Evolutionary conservation across 2,113 vertebrate genomes (phyloP).

Genomic region (Oxyruncus cristatus): DNA sequence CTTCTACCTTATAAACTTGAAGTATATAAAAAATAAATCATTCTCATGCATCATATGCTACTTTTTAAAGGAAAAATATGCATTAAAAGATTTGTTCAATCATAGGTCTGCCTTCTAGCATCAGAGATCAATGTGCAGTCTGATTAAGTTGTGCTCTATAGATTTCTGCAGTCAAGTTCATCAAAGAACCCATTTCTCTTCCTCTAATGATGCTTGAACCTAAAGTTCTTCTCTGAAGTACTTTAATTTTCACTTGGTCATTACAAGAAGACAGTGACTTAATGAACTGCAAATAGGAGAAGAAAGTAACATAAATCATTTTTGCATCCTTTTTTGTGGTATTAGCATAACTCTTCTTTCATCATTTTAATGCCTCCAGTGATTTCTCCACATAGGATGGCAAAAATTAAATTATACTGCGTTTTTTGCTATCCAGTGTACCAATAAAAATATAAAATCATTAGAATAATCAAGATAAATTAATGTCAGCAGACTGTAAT

Average conservation of each 20-base stretch:
- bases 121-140: slow-evolving; percentile 78
- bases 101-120: slow-evolving; percentile 61
- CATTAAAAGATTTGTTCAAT: slow-evolving; percentile 67
- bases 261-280: slow-evolving; percentile 87
- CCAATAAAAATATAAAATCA: slow-evolving; percentile 69
- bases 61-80: slow-evolving; percentile 68
- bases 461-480: slow-evolving; percentile 73
- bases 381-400: slow-evolving; percentile 37
- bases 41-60: slow-evolving; percentile 48
- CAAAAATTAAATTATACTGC: slow-evolving; percentile 71
- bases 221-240: slow-evolving; percentile 80
- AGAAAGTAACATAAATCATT: slow-evolving; percentile 87
- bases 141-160: slow-evolving; percentile 80
- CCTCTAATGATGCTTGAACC: slow-evolving; percentile 82
- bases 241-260: slow-evolving; percentile 86
- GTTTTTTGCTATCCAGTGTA: slow-evolving; percentile 48
- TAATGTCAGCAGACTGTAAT: slow-evolving; percentile 45
- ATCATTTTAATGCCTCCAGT: slow-evolving; percentile 69
- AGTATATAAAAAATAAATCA: slow-evolving; percentile 60
- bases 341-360: slow-evolving; percentile 75
- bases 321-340: slow-evolving; percentile 65
- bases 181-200: slow-evolving; percentile 81
- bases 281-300: slow-evolving; percentile 88
- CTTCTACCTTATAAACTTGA: slow-evolving; percentile 34
- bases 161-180: slow-evolving; percentile 82